A percentile compares a stretch with the other conserved stretches of the same genome.
Conservation (phyloP, 1,140 invertebrate genomes). For the Homarus americanus region DNA sequence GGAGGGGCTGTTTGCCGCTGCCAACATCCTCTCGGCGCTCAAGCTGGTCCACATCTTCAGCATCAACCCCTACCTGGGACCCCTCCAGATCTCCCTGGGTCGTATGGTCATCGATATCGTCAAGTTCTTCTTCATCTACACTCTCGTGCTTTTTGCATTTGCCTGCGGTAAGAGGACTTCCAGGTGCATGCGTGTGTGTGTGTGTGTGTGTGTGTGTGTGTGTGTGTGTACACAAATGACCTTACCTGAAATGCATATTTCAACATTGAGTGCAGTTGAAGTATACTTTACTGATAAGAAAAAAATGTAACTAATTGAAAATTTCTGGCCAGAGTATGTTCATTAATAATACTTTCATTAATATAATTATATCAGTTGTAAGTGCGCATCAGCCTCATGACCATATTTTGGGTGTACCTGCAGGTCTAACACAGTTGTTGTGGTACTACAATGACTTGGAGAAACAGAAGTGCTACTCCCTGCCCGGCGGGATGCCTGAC, state of each 20-base stretch:
- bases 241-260: too few species aligned
- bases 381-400: too few species aligned
- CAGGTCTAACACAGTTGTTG: conserved; percentile 88
- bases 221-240: background rate
- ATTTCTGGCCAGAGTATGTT: too few species aligned
- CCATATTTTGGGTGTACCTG: background rate
- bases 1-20: conserved; percentile 95
- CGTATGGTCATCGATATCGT: conserved; percentile 92
- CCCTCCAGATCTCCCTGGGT: conserved; percentile 90
- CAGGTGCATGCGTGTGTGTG: conserved; percentile 20
- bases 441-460: conserved; percentile 94
- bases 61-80: conserved; percentile 93
- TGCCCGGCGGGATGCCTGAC: conserved; percentile 82
- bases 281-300: too few species aligned
- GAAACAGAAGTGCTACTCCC: conserved; percentile 85
- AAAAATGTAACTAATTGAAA: too few species aligned
- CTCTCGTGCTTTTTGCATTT: conserved; percentile 89
- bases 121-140: conserved; percentile 93
- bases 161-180: conserved; percentile 83
- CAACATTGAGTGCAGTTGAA: too few species aligned
- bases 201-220: conserved; percentile 43
- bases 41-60: conserved; percentile 94
- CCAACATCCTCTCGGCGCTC: conserved; percentile 93
- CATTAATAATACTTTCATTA: too few species aligned
- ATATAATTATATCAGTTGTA: too few species aligned